phyloP scores from a whole-genome alignment of 2,797 vertebrate species.

The Micromesistius poutassou region DNA sequence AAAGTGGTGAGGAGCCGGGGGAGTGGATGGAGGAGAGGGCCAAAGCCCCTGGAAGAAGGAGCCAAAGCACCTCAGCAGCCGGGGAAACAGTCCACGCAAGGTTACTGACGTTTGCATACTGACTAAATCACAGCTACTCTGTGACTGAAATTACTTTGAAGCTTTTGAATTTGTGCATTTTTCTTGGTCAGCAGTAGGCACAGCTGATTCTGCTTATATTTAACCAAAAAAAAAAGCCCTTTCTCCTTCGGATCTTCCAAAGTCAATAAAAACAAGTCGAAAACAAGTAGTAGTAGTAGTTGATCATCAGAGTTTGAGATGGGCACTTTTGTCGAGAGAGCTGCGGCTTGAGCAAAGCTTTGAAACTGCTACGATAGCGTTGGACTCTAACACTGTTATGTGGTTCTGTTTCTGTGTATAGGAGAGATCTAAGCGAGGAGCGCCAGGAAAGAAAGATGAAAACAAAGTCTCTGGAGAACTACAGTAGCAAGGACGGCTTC shows the following conservation, averaged over 20 bases:
- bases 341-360: too few species aligned
- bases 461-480: conserved; percentile 82
- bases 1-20: not conserved
- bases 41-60: conserved; percentile 73
- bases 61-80: conserved; percentile 57
- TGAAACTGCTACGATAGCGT: too few species aligned
- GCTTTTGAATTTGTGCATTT: too few species aligned
- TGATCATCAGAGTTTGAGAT: too few species aligned
- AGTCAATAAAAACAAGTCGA: too few species aligned
- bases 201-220: too few species aligned
- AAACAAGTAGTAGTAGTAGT: not conserved
- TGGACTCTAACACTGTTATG: not conserved
- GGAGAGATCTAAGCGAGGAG: conserved; percentile 52
- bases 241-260: not conserved
- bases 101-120: conserved; percentile 56
- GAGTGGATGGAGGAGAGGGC: conserved; percentile 39
- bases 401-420: conserved; percentile 34
- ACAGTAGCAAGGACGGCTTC: conserved; percentile 76
- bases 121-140: not conserved
- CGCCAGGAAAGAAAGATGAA: conserved; percentile 73
- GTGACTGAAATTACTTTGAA: too few species aligned
- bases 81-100: conserved; percentile 71
- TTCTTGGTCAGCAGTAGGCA: too few species aligned
- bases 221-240: not conserved
- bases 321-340: too few species aligned